These are phyloP conservation scores for Brachyistius frenatus DNA, from an alignment of 2,113 vertebrate genomes.

Conservation along the genomic window DNA sequence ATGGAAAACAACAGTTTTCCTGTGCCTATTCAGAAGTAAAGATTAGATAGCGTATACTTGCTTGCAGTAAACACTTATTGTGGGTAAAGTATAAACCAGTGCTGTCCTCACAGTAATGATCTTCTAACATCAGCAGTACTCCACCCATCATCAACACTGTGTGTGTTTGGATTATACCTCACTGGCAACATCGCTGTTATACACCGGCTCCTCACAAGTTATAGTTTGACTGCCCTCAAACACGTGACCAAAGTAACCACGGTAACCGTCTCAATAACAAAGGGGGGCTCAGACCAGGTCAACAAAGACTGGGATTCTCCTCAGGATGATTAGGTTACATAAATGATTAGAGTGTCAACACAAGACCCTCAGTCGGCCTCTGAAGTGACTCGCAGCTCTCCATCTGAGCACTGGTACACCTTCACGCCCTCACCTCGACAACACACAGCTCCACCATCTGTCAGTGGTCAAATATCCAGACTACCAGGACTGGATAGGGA, in stretches of 20 bases:
- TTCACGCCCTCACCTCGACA: constrained; percentile 21
- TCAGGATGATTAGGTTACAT: constrained; percentile 76
- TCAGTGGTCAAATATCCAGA: constrained; percentile 59
- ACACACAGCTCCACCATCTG: constrained; percentile 62
- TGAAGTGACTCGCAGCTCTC: constrained; percentile 45
- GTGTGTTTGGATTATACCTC: constrained; percentile 34
- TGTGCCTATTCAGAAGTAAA: constrained; percentile 9
- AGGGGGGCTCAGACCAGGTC: constrained; percentile 50
- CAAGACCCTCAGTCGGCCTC: constrained; percentile 44
- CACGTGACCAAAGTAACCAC: constrained; percentile 65
- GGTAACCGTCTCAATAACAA: constrained; percentile 69
- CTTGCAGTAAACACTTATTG: constrained; percentile 19
- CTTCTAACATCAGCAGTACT: constrained; percentile 19
- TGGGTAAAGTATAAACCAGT: constrained; percentile 35
- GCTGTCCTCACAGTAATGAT: constrained; percentile 13
- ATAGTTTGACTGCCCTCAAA: constrained; percentile 37
- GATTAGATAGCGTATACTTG: constrained; percentile 2
- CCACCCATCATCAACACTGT: constrained; percentile 28
- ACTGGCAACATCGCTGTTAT: constrained; percentile 12
- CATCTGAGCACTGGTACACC: constrained; percentile 19
- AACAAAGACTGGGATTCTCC: constrained; percentile 76
- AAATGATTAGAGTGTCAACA: constrained; percentile 65
- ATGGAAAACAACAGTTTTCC: background rate
- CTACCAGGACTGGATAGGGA: constrained; percentile 11
- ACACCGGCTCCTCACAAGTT: constrained; percentile 37